Base-by-base conservation (phyloP, 2,797 vertebrate genomes). In the Carcharodon carcharias region DNA sequence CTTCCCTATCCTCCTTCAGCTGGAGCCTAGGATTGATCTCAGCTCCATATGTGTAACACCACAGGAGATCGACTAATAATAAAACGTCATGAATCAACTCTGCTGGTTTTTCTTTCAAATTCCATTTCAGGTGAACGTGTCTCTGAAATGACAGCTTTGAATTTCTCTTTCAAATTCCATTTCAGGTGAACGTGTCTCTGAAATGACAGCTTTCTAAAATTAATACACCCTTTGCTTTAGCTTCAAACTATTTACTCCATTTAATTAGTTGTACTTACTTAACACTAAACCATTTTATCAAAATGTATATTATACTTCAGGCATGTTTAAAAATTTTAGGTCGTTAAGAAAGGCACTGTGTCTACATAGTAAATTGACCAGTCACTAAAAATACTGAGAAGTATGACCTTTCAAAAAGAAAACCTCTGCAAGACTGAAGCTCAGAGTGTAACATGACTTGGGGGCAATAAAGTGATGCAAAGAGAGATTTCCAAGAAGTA, bases 181-280 rank as follows among this genome's bases (percentile, higher is more conserved):
- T 93, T 18, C 21, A 67, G 63, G n/a, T 3, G 23, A 93, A 3
- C 9, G 4, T 40, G 63, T 28, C 50, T 56, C 45, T 95, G 45
- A 77, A 77, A 16, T n/a, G 89, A 16, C 21, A 5, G 69, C 14
- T 95, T 95, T 12, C 11, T 54, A 31, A 95, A 95, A 73, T 45
- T 35, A 95, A 95, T 35, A 54, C 40, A 73, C 14, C 12, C 40
- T 69, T 63, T 71, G 31, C 26, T 95, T 77, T 77, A 95, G 50
- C 69, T 77, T 95, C 94, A 77, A 77, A 95, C 50, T 95, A 93
- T 40, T 93, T 93, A 65, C 11, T 26, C 69, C 50, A 58, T 95
- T 94, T 56, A 95, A 4, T 92, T 58, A 63, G 61, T 71, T 50
- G 8, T 71, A 95, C 65, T 80, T 14, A 80, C 58, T 94, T 67